phyloP scores from a whole-genome alignment of 2,113 vertebrate species.

The Chionodraco myersi region DNA sequence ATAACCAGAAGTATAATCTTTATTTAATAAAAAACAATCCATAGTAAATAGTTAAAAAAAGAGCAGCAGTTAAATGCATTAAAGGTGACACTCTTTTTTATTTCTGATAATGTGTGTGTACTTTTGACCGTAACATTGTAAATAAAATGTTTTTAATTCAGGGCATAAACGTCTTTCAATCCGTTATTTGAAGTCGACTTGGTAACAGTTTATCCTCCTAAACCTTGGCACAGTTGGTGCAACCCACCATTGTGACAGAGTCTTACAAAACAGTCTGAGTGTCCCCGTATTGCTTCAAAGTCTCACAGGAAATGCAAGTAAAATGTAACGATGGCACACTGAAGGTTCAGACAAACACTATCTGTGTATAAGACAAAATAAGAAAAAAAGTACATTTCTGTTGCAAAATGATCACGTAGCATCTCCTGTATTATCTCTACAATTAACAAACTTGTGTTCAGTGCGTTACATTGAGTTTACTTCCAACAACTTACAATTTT shows the following conservation, averaged over 20 bases:
- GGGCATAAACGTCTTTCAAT: neutral
- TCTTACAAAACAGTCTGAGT: neutral
- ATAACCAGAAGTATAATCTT: neutral
- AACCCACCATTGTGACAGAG: slow-evolving; percentile 31
- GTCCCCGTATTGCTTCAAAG: neutral
- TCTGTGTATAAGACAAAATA: neutral
- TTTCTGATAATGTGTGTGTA: neutral
- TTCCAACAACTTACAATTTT: neutral
- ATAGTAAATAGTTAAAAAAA: no score
- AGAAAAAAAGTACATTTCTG: neutral
- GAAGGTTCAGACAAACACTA: neutral
- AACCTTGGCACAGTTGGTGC: neutral
- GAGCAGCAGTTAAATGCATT: neutral
- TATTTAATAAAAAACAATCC: no score
- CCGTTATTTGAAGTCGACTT: neutral
- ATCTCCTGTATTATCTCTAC: neutral
- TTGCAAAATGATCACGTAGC: neutral
- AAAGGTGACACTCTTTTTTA: neutral
- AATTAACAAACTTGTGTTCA: neutral
- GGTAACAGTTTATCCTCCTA: neutral
- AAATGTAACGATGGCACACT: neutral
- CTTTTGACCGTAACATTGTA: neutral
- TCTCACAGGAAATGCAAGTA: slow-evolving; percentile 15
- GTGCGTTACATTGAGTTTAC: neutral
- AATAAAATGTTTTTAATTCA: neutral